Percentiles rank a stretch among this genome's conserved stretches.
phyloP scores from a whole-genome alignment of 2,888 invertebrate species.

The Heliconius aoede region DNA sequence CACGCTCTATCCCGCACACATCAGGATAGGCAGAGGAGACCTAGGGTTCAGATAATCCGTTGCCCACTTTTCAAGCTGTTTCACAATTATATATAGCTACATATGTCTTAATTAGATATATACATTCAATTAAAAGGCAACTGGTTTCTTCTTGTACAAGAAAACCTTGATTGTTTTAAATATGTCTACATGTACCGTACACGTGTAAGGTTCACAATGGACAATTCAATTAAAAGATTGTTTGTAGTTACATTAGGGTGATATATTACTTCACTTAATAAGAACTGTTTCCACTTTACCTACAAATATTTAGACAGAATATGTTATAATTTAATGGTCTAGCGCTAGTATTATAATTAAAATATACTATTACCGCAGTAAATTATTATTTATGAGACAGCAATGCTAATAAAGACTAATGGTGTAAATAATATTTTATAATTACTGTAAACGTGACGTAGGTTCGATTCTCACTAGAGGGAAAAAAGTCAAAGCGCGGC shows the following conservation, averaged over 20 bases:
- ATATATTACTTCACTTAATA: slow-evolving; percentile 26
- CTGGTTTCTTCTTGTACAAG: too few species aligned
- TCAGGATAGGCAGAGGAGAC: too few species aligned
- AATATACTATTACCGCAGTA: neutral
- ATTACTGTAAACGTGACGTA: too few species aligned
- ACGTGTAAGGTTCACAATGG: neutral
- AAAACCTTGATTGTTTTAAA: neutral
- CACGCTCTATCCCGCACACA: too few species aligned
- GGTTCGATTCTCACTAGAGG: too few species aligned
- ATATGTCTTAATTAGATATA: too few species aligned
- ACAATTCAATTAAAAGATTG: slow-evolving; percentile 24
- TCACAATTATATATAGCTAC: too few species aligned
- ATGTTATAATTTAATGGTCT: neutral
- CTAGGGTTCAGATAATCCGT: too few species aligned
- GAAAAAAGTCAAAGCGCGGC: too few species aligned
- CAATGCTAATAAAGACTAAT: neutral
- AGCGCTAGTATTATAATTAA: neutral
- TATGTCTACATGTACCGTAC: too few species aligned
- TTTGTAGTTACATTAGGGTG: slow-evolving; percentile 35
- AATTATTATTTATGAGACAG: slow-evolving; percentile 6
- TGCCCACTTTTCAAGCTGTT: too few species aligned
- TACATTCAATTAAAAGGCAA: too few species aligned
- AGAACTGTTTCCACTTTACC: neutral
- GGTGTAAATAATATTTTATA: neutral
- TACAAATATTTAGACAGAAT: slow-evolving; percentile 8